A percentile compares a stretch with the other conserved stretches of the same genome.
Evolutionary conservation across 2,113 vertebrate genomes (phyloP).

Genomic region (Scomber scombrus): DNA sequence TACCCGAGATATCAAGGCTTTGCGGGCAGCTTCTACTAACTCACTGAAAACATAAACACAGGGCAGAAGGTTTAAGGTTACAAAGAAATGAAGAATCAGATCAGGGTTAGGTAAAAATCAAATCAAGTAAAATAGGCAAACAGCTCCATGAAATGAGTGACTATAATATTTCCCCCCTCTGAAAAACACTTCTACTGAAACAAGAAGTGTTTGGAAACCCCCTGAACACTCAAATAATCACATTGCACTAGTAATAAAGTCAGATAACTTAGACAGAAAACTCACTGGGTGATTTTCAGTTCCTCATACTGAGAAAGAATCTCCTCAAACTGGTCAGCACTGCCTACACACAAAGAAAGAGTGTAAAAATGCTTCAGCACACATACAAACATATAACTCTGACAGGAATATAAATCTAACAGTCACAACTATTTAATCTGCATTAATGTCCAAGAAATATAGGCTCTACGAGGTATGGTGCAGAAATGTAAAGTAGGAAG

Average conservation of each 20-base stretch:
- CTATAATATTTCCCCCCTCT: not conserved
- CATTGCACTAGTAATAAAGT: not conserved
- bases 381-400: not conserved
- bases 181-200: not conserved
- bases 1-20: slow-evolving; percentile 82
- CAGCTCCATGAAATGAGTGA: not conserved
- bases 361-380: not conserved
- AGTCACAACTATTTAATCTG: not conserved
- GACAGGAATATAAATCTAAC: not conserved
- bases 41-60: slow-evolving; percentile 69
- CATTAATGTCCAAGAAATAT: not conserved
- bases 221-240: not conserved
- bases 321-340: slow-evolving; percentile 83
- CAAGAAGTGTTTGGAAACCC: slow-evolving; percentile 15
- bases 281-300: slow-evolving; percentile 86
- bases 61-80: not conserved
- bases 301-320: slow-evolving; percentile 85
- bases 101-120: no score
- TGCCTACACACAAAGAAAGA: slow-evolving; percentile 66
- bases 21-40: slow-evolving; percentile 81
- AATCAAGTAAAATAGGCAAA: not conserved
- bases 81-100: not conserved
- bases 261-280: slow-evolving; percentile 35
- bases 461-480: not conserved
- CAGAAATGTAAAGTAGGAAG: slow-evolving; percentile 22